Percentiles rank a stretch among this genome's conserved stretches.
phyloP scores from a whole-genome alignment of 2,113 vertebrate species.

The Seriola aureovittata region DNA sequence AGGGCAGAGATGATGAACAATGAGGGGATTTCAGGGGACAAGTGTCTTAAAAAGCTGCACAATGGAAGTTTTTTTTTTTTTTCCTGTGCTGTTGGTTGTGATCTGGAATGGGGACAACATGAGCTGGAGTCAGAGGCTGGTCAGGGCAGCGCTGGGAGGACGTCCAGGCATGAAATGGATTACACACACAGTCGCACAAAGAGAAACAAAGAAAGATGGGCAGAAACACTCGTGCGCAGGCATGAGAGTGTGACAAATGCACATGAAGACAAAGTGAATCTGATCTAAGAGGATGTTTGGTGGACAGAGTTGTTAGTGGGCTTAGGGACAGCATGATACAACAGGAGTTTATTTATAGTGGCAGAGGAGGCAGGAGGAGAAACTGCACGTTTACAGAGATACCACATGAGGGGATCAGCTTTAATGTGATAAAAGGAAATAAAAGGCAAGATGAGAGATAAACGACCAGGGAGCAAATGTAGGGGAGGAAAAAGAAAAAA shows the following conservation, averaged over 20 bases:
- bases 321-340: conserved; percentile 5
- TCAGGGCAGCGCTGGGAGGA: conserved; percentile 42
- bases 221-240: conserved; percentile 13
- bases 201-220: conserved; percentile 31
- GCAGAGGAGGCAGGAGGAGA: background rate
- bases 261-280: conserved; percentile 35
- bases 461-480: background rate
- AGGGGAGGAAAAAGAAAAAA: background rate
- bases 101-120: conserved; percentile 42
- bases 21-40: conserved; percentile 16
- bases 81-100: background rate
- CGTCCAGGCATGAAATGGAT: conserved; percentile 65
- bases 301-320: conserved; percentile 8
- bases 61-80: conserved; percentile 7
- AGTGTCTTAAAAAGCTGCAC: conserved; percentile 14
- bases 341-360: background rate
- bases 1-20: conserved; percentile 29
- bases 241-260: conserved; percentile 45
- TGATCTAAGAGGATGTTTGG: conserved; percentile 44
- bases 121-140: conserved; percentile 54
- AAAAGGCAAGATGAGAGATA: conserved; percentile 7
- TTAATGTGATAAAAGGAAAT: conserved; percentile 11
- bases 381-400: background rate
- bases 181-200: conserved; percentile 38
- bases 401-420: background rate